These are phyloP conservation scores for Ceyx melanurus DNA, from an alignment of 2,113 vertebrate genomes.

Conservation along the genomic window DNA sequence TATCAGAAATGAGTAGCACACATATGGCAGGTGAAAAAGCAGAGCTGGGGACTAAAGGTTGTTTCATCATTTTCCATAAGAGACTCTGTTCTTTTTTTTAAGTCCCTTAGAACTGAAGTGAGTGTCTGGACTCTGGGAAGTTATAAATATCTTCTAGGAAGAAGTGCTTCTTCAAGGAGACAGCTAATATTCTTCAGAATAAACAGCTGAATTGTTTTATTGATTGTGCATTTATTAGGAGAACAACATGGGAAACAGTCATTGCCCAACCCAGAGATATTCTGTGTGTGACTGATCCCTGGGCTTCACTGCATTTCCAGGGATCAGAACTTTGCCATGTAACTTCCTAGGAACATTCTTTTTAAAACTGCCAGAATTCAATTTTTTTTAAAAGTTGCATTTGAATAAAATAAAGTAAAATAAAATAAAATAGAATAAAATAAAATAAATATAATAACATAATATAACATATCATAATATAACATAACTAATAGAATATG, in stretches of 20 bases:
- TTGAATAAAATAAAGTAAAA: too few species aligned
- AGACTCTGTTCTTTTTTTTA: background rate
- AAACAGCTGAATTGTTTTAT: background rate
- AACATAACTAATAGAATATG: too few species aligned
- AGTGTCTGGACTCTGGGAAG: background rate
- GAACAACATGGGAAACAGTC: background rate
- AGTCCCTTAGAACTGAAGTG: constrained; percentile 1
- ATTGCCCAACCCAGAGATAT: background rate
- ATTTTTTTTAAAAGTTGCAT: too few species aligned
- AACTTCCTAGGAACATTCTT: background rate
- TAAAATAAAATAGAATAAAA: too few species aligned
- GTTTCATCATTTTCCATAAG: background rate
- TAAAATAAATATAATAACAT: too few species aligned
- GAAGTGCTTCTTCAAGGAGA: background rate
- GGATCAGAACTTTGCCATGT: background rate
- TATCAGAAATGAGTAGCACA: background rate
- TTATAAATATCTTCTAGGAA: background rate
- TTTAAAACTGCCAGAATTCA: background rate
- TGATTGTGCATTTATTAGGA: background rate
- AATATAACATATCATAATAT: too few species aligned
- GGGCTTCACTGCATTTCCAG: background rate
- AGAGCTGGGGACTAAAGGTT: background rate
- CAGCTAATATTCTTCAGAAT: background rate
- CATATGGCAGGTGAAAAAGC: background rate
- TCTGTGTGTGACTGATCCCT: background rate